Evolutionary conservation across 2,113 vertebrate genomes (phyloP).

Genomic region (Gila orcuttii): DNA sequence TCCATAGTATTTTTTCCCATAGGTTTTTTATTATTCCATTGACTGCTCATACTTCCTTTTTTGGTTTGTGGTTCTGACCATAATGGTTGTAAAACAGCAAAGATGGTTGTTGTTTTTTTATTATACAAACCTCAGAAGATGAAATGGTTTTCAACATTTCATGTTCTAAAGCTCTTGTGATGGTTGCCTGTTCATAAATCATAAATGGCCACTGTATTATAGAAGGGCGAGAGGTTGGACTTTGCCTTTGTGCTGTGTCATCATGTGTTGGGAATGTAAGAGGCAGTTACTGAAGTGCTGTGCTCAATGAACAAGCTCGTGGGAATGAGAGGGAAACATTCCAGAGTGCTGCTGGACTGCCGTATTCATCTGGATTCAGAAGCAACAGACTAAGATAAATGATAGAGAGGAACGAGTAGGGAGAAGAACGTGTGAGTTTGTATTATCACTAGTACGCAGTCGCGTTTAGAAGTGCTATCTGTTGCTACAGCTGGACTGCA

Average conservation of each 20-base stretch:
- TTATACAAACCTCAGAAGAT: background rate
- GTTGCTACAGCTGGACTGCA: constrained; percentile 46
- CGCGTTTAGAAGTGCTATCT: constrained; percentile 36
- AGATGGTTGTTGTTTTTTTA: background rate
- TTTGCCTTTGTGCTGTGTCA: constrained; percentile 37
- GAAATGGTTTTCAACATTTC: background rate
- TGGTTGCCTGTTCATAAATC: constrained; percentile 24
- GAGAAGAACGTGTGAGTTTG: constrained; percentile 36
- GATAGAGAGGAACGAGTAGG: constrained; percentile 5
- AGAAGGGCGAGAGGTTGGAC: constrained; percentile 38
- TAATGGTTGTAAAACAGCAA: background rate
- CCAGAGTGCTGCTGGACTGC: constrained; percentile 35
- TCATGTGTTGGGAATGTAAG: constrained; percentile 51
- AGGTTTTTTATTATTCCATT: background rate
- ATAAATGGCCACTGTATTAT: constrained; percentile 15
- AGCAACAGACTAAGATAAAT: constrained; percentile 12
- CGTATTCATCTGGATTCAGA: constrained; percentile 20
- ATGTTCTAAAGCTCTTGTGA: background rate
- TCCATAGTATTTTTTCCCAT: too few relatives aligned
- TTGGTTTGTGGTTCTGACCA: background rate
- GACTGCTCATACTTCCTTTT: background rate
- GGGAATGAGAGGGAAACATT: constrained; percentile 48
- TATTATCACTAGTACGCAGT: constrained; percentile 62
- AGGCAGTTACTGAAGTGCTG: constrained; percentile 11
- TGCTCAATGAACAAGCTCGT: constrained; percentile 10